Base-by-base conservation (phyloP, 2,888 invertebrate genomes). In the Anorthoa munda region DNA sequence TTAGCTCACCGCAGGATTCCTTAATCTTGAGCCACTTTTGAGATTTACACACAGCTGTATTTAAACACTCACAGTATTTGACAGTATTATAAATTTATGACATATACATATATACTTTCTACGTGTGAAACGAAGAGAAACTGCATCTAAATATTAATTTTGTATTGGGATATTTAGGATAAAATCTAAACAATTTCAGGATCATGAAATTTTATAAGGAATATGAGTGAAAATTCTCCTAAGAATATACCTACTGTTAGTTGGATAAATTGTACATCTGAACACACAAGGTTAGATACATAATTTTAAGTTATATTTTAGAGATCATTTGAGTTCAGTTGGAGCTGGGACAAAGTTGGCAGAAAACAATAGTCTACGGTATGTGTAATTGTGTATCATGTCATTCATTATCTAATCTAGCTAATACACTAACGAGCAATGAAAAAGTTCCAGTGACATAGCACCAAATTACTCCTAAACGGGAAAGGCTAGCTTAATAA, bases 301-400 rank as follows among this genome's bases (percentile, higher is more conserved):
- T 15, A 15, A 13, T 4, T 23, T 18, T 31, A 31, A 31, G 21
- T 11, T 48, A n/a, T 23, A 31, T 46, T 31, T 73, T 56, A 51
- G 13, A 39, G 31, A 51, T 21, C 17, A 55, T 55, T 51, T 23
- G 2, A 12, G 21, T 58, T 13, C 21, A 60, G 12, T 5, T n/a
- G 26, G 17, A 64, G 18, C 7, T 59, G 18, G 64, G 7, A 68
- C 50, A 59, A 53, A n/a, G 23, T 21, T n/a, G 15, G 15, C 7
- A 58, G 53, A 48, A 31, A 45, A 63, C 51, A 71, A 45, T 64
- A 64, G 39, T 18, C 68, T 60, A n/a, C 48, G 12, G 2, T 51
- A 48, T 56, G 18, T 21, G 48, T 76, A 50, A 55, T 17, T 56
- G 18, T 21, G 48, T 76, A 50, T 59, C n/a, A 45, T 61, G 26